Percentiles rank a stretch among this genome's conserved stretches.
phyloP scores from a whole-genome alignment of 2,797 vertebrate genomes.

The Carapus acus region DNA sequence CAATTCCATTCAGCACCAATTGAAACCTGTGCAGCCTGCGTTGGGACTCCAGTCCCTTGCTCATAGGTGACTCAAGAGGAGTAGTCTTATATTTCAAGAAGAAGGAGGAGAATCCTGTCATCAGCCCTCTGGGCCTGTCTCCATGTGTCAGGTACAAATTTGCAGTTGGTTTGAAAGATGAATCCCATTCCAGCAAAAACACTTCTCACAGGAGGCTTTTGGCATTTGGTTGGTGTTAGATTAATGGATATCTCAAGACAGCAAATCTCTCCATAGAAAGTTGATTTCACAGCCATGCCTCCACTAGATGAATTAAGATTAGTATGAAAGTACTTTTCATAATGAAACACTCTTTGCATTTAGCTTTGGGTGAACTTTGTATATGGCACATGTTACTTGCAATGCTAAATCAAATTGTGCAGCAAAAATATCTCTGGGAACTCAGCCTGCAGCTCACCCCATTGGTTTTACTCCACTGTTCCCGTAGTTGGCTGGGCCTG shows the following conservation, averaged over 20 bases:
- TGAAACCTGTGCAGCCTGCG: not conserved
- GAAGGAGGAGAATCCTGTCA: not conserved
- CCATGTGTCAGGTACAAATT: not conserved
- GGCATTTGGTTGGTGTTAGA: not conserved
- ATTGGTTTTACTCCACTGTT: constrained; percentile 85
- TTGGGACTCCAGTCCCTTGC: not conserved
- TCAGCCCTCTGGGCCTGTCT: not conserved
- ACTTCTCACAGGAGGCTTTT: not conserved
- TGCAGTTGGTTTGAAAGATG: not conserved
- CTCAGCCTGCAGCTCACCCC: constrained; percentile 81
- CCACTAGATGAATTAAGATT: not conserved
- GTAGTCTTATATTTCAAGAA: not conserved
- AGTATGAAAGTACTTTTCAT: not conserved
- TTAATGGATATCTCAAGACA: no score
- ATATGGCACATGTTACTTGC: not conserved
- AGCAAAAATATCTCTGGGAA: no score
- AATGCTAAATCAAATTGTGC: no score
- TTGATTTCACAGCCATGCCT: not conserved
- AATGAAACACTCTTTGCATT: not conserved
- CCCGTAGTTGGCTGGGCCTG: constrained; percentile 86
- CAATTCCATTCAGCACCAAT: no score
- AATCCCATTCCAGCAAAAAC: constrained; percentile 1
- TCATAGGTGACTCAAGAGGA: not conserved
- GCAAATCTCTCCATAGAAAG: not conserved
- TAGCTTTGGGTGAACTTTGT: not conserved